Evolutionary conservation across 2,888 invertebrate species (phyloP).

Genomic region (Auanema sp.): DNA sequence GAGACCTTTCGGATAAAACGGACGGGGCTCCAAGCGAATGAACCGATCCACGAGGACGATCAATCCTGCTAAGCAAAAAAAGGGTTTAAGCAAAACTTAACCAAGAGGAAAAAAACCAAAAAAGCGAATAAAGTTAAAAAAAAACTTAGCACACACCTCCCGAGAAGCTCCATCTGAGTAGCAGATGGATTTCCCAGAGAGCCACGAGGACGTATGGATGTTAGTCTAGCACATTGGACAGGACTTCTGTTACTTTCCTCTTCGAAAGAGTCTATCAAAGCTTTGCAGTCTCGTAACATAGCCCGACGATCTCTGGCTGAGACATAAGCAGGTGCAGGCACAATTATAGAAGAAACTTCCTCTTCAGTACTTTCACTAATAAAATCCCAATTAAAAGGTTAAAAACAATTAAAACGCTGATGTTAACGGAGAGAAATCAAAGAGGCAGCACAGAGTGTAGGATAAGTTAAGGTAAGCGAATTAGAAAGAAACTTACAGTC

Average conservation of each 20-base stretch:
- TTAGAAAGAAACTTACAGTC: constrained; percentile 13
- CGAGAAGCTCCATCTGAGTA: constrained; percentile 17
- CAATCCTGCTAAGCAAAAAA: constrained; percentile 26
- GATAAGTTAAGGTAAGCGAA: not conserved
- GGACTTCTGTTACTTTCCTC: constrained; percentile 15
- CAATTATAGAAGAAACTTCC: not conserved
- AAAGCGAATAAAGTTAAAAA: not conserved
- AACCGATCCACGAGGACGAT: constrained; percentile 40
- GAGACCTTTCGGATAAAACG: not conserved
- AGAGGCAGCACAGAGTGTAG: constrained; percentile 6
- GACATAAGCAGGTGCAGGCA: not conserved
- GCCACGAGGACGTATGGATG: constrained; percentile 15
- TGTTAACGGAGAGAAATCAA: not conserved
- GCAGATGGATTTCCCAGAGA: constrained; percentile 15
- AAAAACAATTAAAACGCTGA: not conserved
- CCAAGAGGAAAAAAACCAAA: not conserved
- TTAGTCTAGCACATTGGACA: not conserved
- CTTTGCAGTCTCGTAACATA: constrained; percentile 14
- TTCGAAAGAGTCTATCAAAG: constrained; percentile 19
- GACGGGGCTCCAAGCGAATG: constrained; percentile 34
- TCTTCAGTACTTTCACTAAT: constrained; percentile 6
- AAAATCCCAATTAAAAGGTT: not conserved
- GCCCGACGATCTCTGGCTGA: constrained; percentile 16
- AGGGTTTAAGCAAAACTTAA: not conserved
- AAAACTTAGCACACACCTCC: constrained; percentile 15